Evolutionary conservation across 2,888 invertebrate genomes (phyloP).

Genomic region (Ellobium chinense): DNA sequence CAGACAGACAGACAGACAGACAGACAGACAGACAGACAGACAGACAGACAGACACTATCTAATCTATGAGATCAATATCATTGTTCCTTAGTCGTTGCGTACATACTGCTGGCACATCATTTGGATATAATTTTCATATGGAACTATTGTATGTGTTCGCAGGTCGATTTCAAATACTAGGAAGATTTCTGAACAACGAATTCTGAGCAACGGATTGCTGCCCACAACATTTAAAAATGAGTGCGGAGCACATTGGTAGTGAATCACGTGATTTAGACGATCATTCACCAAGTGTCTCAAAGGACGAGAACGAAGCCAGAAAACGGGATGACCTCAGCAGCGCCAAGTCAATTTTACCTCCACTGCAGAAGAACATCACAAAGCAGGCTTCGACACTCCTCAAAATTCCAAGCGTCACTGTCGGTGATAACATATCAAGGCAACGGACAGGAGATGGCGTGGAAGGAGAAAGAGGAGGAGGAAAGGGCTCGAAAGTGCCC

Average conservation of each 20-base stretch:
- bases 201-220: too few species aligned
- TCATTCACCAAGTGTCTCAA: not conserved
- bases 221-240: not conserved
- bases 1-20: too few species aligned
- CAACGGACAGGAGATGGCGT: not conserved
- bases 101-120: too few species aligned
- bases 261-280: not conserved
- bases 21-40: too few species aligned
- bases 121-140: too few species aligned
- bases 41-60: too few species aligned
- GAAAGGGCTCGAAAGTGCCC: not conserved
- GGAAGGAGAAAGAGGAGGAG: not conserved
- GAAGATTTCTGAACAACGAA: too few species aligned
- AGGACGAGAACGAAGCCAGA: not conserved
- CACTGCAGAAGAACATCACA: not conserved
- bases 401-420: not conserved
- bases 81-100: too few species aligned
- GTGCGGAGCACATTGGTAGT: conserved; percentile 4
- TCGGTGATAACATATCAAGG: not conserved
- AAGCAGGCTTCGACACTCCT: not conserved
- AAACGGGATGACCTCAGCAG: conserved; percentile 9
- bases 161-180: too few species aligned
- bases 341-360: conserved; percentile 17
- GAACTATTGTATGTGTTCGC: too few species aligned
- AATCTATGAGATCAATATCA: too few species aligned